Percentiles rank a stretch among this genome's conserved stretches.
These are phyloP conservation scores for Condylura cristata DNA, from an alignment of 2,113 vertebrate species.

Conservation along the genomic window DNA sequence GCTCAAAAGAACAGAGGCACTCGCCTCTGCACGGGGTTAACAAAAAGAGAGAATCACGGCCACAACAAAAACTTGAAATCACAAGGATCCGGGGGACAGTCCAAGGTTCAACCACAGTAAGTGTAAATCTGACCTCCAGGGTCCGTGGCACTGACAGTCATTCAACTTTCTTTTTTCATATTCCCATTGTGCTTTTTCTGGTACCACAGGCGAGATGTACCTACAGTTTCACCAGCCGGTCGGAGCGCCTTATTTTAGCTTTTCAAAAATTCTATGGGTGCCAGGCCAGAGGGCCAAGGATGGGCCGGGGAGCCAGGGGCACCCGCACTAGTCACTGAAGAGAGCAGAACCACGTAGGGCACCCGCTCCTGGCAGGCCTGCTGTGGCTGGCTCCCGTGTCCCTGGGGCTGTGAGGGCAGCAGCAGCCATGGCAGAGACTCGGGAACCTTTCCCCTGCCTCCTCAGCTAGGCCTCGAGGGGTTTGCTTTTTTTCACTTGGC, in stretches of 20 bases:
- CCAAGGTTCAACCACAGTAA: background rate
- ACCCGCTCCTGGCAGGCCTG: slow-evolving; percentile 62
- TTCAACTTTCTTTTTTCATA: slow-evolving; percentile 69
- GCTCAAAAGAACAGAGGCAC: slow-evolving; percentile 23
- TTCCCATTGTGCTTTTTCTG: slow-evolving; percentile 18
- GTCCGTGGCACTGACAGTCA: slow-evolving; percentile 61
- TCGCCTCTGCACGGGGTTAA: background rate
- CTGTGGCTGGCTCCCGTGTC: slow-evolving; percentile 49
- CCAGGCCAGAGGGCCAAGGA: background rate
- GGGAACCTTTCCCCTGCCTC: slow-evolving; percentile 64
- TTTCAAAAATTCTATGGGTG: background rate
- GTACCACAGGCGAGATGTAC: background rate
- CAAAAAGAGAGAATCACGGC: background rate
- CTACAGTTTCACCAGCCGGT: background rate
- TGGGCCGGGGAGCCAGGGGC: background rate
- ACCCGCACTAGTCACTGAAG: background rate
- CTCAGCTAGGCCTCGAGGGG: slow-evolving; percentile 76
- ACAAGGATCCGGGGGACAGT: background rate
- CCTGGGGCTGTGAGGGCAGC: slow-evolving; percentile 52
- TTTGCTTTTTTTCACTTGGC: slow-evolving; percentile 71
- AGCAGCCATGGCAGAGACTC: slow-evolving; percentile 60
- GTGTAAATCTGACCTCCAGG: background rate
- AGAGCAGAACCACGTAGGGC: slow-evolving; percentile 51
- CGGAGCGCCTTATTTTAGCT: background rate
- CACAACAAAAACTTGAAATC: background rate